Percentiles rank a stretch among this genome's conserved stretches.
Evolutionary conservation across 2,888 invertebrate genomes (phyloP).

Genomic region (Ecdyonurus torrentis): DNA sequence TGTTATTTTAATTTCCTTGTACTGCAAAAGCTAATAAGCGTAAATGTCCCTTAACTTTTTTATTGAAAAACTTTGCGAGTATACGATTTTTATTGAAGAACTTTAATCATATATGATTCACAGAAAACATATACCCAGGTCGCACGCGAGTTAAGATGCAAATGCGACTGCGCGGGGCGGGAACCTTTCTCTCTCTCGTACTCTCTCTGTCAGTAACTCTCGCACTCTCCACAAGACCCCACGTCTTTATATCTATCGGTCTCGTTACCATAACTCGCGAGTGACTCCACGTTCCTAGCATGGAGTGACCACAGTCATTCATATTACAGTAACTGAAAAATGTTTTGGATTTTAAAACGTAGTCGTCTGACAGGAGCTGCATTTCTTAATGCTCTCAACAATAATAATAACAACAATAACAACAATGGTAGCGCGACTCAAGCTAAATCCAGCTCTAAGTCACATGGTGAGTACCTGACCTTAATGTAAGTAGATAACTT

Average conservation of each 20-base stretch:
- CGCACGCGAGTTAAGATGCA: not conserved
- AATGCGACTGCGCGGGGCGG: not conserved
- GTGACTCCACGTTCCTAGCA: not conserved
- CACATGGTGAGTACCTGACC: not conserved
- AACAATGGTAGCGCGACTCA: no score
- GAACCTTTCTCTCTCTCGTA: no score
- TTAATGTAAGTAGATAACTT: not conserved
- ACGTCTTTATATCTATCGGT: not conserved
- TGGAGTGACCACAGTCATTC: no score
- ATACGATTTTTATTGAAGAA: no score
- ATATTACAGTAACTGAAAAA: no score
- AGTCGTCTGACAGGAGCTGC: slow-evolving; percentile 37
- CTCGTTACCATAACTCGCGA: no score
- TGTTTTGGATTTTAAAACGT: slow-evolving; percentile 42
- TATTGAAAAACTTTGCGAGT: no score
- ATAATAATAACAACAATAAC: slow-evolving; percentile 29
- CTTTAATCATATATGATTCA: no score
- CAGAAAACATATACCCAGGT: no score
- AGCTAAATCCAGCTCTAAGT: not conserved
- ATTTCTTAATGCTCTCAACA: slow-evolving; percentile 36
- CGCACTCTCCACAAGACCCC: not conserved
- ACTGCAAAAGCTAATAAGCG: no score
- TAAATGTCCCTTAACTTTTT: no score
- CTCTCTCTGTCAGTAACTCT: not conserved
- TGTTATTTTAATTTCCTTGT: no score